Base-by-base conservation (phyloP, 1,140 invertebrate genomes). In the Anadara kagoshimensis region DNA sequence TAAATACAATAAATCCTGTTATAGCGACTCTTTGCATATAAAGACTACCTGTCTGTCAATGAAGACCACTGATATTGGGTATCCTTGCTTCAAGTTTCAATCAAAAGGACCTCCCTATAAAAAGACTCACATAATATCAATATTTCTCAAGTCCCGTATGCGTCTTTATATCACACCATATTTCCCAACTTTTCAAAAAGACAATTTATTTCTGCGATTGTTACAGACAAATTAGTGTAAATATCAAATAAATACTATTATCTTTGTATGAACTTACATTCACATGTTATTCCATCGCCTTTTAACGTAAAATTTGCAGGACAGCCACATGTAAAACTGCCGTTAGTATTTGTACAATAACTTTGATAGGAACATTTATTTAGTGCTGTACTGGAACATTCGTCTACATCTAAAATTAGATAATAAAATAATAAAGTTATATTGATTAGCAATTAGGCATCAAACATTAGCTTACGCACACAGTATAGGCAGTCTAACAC, bases 291-390 rank as follows among this genome's bases (percentile, higher is more conserved):
- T 10, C 84, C 80, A 83, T 92, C 78, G 82, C 86, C 69, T 57
- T 79, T 80, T 26, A 92, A 85, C 0, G 83, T 83, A 76, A 90
- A 84, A 0, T 94, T 94, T 20, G 92, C 91, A 12, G 92, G 91
- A 78, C 91, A 92, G 29, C 86, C 83, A 71, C 92, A 92, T 72
- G 88, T 86, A 83, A 87, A 91, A 14, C 90, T 89, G 61, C 92
- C 92, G 43, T 87, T 86, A 29, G 83, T 88, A 85, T 92, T 91
- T 54, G 89, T 87, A 78, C 91, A 92, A 45, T 56, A 63, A 1
- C 8, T 59, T 54, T 57, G 70, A 14, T 73, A n/a, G 51, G 59
- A 75, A 69, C 80, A 81, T 18, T 67, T 44, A 45, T 79, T 69
- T 8, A 51, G 43, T 8, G 16, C 44, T 18, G 41, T 18, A 18